Base-by-base conservation (phyloP, 2,113 vertebrate species). In the Cyprinodon tularosa region DNA sequence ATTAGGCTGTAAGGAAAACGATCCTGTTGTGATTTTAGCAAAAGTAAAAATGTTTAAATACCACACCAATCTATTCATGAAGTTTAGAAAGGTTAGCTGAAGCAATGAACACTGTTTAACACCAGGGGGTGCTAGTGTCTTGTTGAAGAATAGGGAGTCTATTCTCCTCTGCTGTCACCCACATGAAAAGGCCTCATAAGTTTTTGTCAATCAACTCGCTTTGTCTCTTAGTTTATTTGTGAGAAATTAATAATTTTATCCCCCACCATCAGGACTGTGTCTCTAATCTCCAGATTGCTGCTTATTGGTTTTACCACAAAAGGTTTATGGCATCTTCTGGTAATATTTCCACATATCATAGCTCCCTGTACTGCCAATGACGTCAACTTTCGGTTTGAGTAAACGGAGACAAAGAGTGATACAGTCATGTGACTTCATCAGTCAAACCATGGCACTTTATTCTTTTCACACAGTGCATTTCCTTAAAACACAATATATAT, bases 391-490 rank as follows among this genome's bases (percentile, higher is more conserved):
- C 20, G 39, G 22, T 61, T 64, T 65, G 0, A 65, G 36, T 29
- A 29, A 29, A 29, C 71, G 61, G 76, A 80, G 69, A 71, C 66
- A 70, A 70, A 61, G 66, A 88, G 72, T 71, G 50, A 73, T 73
- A 75, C 72, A 85, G 71, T 87, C 88, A 89, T 76, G 87, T 88
- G 90, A 89, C 83, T 72, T 72, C 37, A 22, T 87, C 82, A 91
- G 74, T 82, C 63, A 78, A 90, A 83, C 76, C 84, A 88, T 83
- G 83, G 80, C 74, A 87, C 72, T 92, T 93, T 92, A 93, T 91
- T 92, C 73, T 88, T 76, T 86, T 90, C 89, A 92, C 90, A 92
- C 91, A 89, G 89, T 91, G 88, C 85, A 90, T 89, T 90, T 92
- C 81, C 80, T 88, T 89, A 89, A 89, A 90, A 91, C 87, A 92